phyloP scores from a whole-genome alignment of 1,140 invertebrate species.

The Stegodyphus dumicola region DNA sequence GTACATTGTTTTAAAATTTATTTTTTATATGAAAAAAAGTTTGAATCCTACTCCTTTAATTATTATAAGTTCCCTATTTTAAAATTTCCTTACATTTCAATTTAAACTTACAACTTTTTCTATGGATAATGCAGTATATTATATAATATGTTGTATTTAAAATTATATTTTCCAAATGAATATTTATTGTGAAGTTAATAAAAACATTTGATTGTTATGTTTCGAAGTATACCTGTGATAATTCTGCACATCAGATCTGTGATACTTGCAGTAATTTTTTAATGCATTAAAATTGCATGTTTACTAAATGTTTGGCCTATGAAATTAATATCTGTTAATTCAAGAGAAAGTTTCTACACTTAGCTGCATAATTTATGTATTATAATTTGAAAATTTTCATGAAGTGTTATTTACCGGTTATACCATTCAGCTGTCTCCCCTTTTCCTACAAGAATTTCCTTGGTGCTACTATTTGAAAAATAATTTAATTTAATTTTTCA shows the following conservation, averaged over 20 bases:
- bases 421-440: not conserved
- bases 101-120: not conserved
- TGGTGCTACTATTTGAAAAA: too few species aligned
- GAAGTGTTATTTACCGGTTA: not conserved
- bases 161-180: conserved; percentile 35
- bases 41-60: not conserved
- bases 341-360: conserved; percentile 38
- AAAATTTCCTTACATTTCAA: not conserved
- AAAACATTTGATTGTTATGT: conserved; percentile 48
- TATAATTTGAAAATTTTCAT: not conserved
- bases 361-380: not conserved
- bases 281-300: conserved; percentile 12
- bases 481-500: too few species aligned
- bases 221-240: conserved; percentile 54
- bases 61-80: not conserved
- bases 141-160: conserved; percentile 31
- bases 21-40: conserved; percentile 32
- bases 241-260: conserved; percentile 57
- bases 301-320: conserved; percentile 1
- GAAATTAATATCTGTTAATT: not conserved
- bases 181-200: conserved; percentile 39
- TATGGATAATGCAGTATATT: not conserved
- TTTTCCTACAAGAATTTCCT: too few species aligned
- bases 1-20: conserved; percentile 21
- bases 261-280: conserved; percentile 50